A percentile compares a stretch with the other conserved stretches of the same genome.
phyloP scores from a whole-genome alignment of 2,797 vertebrate genomes.

The Malacoctenus gilli region DNA sequence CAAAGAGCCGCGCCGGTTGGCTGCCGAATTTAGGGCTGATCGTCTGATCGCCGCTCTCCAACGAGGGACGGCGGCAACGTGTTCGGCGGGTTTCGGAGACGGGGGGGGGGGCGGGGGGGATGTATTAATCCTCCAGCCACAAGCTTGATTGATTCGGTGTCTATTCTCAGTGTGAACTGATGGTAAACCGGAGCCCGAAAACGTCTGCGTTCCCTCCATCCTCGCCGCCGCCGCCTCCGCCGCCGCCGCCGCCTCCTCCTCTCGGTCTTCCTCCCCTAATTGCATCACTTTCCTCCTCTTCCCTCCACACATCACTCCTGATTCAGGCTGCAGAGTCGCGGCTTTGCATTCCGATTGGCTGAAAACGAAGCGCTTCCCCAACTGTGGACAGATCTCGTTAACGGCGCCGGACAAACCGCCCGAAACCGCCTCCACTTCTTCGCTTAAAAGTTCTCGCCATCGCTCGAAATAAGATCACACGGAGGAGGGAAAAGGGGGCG shows the following conservation, averaged over 20 bases:
- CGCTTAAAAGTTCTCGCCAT: conserved; percentile 27
- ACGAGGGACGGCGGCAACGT: too few species aligned
- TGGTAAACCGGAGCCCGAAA: too few species aligned
- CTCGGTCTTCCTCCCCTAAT: conserved; percentile 57
- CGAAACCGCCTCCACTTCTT: too few species aligned
- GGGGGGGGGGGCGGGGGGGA: conserved; percentile 44
- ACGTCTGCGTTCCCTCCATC: too few species aligned
- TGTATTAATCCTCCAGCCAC: conserved; percentile 73
- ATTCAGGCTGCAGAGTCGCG: conserved; percentile 51
- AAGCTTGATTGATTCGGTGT: conserved; percentile 81
- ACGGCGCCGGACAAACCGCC: conserved; percentile 44
- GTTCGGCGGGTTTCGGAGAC: too few species aligned
- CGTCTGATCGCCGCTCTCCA: too few species aligned
- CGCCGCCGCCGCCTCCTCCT: conserved; percentile 38
- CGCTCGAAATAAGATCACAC: conserved; percentile 15
- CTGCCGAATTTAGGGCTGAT: too few species aligned
- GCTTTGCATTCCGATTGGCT: conserved; percentile 28
- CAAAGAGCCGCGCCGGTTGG: too few species aligned
- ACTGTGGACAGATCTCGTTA: conserved; percentile 63
- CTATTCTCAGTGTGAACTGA: conserved; percentile 86
- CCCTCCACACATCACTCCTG: conserved; percentile 53
- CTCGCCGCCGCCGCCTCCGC: conserved; percentile 34
- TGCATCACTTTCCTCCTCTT: conserved; percentile 38
- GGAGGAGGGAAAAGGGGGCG: conserved; percentile 1
- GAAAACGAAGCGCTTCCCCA: conserved; percentile 59